Evolutionary conservation across 92 coral and sea anemone genomes (phyloP), one percentile per base, ranked within the genome.

Genomic region (Anthopleura xanthogrammica): DNA sequence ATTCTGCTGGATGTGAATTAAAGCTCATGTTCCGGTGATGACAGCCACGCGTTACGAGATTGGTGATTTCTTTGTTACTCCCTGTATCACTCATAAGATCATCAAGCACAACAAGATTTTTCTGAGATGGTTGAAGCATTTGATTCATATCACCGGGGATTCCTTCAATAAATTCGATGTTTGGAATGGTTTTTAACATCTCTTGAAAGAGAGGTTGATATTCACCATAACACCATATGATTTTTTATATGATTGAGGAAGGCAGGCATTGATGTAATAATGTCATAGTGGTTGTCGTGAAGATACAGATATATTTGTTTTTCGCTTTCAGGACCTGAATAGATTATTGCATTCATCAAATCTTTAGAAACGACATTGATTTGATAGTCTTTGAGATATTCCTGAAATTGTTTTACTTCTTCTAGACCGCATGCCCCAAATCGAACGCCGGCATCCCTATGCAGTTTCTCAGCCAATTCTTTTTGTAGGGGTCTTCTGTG

Each of bases 251-350:
- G 41, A 2, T 62, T 40, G 8, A 88, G 60, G 60, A 88, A 91
- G 12, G 88, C 88, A 20, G 90, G 77, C 82, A 91, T 36, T 5
- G 72, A 22, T 0, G 89, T 92, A 3, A 92, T 89, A 9, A 89
- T 60, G 39, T 86, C 92, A 70, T 77, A 92, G 41, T 89, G 86
- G 4, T 72, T 41, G 41, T 89, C 42, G 19, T 86, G 79, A 5
- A 57, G 76, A 41, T 66, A 79, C 24, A 88, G 19, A 68, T 82
- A 85, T 22, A 88, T 52, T 9, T 56, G 76, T 43, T 91, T 88
- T 5, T 91, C 90, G 13, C 42, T 42, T 20, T 85, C 72, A 42
- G 90, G 91, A 91, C 90, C 16, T 29, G 84, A 58, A 57, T 88
- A 88, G 50, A 91, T 77, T 54, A 91, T 75, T 13, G 79, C 78